Conservation (phyloP, 2,113 vertebrate species). For the Camelus bactrianus region DNA sequence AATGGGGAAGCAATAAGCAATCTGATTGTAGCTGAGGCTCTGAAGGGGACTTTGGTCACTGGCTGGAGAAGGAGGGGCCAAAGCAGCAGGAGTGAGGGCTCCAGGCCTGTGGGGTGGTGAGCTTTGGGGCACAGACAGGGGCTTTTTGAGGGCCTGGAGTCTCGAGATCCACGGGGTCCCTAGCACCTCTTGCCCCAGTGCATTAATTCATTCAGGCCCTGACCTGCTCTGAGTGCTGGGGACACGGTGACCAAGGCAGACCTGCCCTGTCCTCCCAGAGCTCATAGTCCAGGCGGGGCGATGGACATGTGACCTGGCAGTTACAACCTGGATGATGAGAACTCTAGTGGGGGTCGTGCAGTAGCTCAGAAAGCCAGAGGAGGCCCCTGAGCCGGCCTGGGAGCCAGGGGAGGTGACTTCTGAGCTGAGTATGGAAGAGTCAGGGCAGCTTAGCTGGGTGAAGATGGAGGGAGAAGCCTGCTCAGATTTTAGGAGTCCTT, state of each 20-base stretch:
- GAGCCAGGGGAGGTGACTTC: background rate
- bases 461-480: background rate
- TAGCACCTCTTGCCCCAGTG: background rate
- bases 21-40: background rate
- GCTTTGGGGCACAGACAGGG: background rate
- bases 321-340: fast-evolving
- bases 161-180: no score
- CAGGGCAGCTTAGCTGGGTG: background rate
- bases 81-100: background rate
- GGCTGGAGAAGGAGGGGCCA: background rate
- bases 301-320: background rate
- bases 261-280: background rate
- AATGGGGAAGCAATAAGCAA: fast-evolving
- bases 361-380: background rate
- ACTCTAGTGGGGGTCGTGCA: fast-evolving
- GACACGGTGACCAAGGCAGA: background rate
- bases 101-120: background rate
- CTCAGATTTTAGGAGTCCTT: background rate
- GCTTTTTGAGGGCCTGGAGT: background rate
- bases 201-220: background rate
- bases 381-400: background rate
- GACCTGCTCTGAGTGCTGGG: no score
- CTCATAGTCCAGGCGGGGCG: background rate
- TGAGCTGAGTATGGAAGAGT: no score
- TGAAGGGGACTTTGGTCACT: fast-evolving